Evolutionary conservation across 1,140 invertebrate genomes (phyloP), one percentile per base, ranked within the genome.

Genomic region (Drosophila ficusphila): DNA sequence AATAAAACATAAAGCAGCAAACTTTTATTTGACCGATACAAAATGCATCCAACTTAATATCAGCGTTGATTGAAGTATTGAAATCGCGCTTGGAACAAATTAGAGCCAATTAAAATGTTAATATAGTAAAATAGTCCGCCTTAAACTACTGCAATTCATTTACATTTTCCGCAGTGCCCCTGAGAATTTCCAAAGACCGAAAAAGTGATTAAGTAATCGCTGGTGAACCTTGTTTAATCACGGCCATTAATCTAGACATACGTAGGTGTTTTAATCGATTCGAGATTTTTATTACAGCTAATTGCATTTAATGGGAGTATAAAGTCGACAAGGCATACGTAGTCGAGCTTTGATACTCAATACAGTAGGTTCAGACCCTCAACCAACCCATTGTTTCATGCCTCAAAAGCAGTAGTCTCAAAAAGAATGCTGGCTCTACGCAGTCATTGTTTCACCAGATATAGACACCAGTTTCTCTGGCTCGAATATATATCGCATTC

Each of bases 401-500:
- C 12, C 25, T 29, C 19, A 14, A 14, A 36, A 12, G 31, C 23
- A 16, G 33, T n/a, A n/a, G n/a, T n/a, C 48, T 58, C 16, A n/a
- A 56, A 12, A 60, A 19, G 33, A 60, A 57, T 38, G 29, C n/a
- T 12, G 11, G 6, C 41, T 9, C 39, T 7, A 14, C 19, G 5
- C 2, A 25, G 11, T 18, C 56, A 64, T 62, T 65, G 61, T 64
- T 39, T 41, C 19, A 58, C 31, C 33, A 27, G 18, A 5, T 21
- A 18, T 14, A 39, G 7, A 31, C n/a, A 14, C 25, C 52, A 51
- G 25, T 27, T 12, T 23, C 12, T 27, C 25, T 23, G n/a, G 4
- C 29, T 27, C 14, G 23, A 18, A 16, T 23, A 39, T 47, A 31
- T 42, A 60, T 44, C 18, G 47, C 79, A 70, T 74, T 75, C 33